phyloP scores from a whole-genome alignment of 2,888 invertebrate genomes.

The Macropis europaea region DNA sequence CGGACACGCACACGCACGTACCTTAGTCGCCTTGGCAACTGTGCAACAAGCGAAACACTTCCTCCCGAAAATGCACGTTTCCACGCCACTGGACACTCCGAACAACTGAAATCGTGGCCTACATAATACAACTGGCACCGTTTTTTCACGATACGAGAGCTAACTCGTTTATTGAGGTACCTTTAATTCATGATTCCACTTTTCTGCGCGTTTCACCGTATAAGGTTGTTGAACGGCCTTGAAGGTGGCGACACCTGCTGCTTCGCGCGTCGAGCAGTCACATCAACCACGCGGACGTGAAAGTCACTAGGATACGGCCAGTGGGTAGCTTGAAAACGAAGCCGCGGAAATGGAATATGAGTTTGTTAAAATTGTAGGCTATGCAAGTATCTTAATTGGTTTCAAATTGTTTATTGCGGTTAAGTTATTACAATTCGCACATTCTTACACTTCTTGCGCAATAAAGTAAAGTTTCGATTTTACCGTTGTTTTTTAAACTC shows the following conservation, averaged over 20 bases:
- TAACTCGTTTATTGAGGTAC: slow-evolving; percentile 10
- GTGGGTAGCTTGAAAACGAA: no score
- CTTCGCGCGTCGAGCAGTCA: slow-evolving; percentile 20
- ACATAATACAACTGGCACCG: slow-evolving; percentile 42
- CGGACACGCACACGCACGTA: slow-evolving; percentile 37
- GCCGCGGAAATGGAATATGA: no score
- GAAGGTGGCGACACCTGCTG: slow-evolving; percentile 58
- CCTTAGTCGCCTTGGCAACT: slow-evolving; percentile 75
- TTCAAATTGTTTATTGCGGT: no score
- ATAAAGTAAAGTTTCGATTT: no score
- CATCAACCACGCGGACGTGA: slow-evolving; percentile 12
- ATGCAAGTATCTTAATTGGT: no score
- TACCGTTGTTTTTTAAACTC: no score
- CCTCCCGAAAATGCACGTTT: slow-evolving; percentile 32
- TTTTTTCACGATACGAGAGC: slow-evolving; percentile 9
- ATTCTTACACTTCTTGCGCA: no score
- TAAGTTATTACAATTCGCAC: no score
- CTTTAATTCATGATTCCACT: slow-evolving; percentile 69
- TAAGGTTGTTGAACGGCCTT: slow-evolving; percentile 57
- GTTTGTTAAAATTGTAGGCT: no score
- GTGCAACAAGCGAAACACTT: slow-evolving; percentile 71
- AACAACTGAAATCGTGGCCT: background rate
- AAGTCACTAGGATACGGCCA: background rate
- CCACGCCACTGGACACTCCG: background rate
- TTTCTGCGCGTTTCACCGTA: slow-evolving; percentile 61